phyloP scores from a whole-genome alignment of 2,888 invertebrate species.

The Pasiphila rectangulata region DNA sequence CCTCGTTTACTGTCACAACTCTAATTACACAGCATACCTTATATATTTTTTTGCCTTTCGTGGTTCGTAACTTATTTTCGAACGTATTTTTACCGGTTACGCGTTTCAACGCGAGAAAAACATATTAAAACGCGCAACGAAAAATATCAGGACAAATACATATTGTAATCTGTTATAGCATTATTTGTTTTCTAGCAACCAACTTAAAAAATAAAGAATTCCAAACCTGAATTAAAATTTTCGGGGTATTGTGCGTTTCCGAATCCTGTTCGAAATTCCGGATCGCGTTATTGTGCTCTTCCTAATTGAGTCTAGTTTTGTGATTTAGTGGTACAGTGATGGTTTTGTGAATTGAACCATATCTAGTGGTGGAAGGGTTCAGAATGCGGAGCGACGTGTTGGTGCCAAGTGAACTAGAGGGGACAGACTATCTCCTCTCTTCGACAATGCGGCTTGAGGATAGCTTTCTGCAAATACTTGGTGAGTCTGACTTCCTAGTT shows the following conservation, averaged over 20 bases:
- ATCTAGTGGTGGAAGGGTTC: constrained; percentile 42
- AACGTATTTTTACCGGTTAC: too few relatives aligned
- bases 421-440: constrained; percentile 82
- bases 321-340: constrained; percentile 35
- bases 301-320: constrained; percentile 31
- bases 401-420: constrained; percentile 80
- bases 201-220: not conserved
- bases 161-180: too few relatives aligned
- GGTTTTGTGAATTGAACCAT: constrained; percentile 43
- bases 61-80: too few relatives aligned
- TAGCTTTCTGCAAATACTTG: constrained; percentile 82
- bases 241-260: not conserved
- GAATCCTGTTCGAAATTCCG: constrained; percentile 1
- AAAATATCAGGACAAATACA: too few relatives aligned
- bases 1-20: constrained; percentile 53
- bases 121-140: too few relatives aligned
- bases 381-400: constrained; percentile 78
- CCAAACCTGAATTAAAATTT: not conserved
- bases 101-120: too few relatives aligned
- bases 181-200: too few relatives aligned
- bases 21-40: too few relatives aligned
- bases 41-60: too few relatives aligned
- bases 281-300: not conserved
- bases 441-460: constrained; percentile 83
- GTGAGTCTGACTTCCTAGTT: constrained; percentile 60